These are phyloP conservation scores for Centropus unirufus DNA, from an alignment of 2,113 vertebrate species.

Conservation along the genomic window DNA sequence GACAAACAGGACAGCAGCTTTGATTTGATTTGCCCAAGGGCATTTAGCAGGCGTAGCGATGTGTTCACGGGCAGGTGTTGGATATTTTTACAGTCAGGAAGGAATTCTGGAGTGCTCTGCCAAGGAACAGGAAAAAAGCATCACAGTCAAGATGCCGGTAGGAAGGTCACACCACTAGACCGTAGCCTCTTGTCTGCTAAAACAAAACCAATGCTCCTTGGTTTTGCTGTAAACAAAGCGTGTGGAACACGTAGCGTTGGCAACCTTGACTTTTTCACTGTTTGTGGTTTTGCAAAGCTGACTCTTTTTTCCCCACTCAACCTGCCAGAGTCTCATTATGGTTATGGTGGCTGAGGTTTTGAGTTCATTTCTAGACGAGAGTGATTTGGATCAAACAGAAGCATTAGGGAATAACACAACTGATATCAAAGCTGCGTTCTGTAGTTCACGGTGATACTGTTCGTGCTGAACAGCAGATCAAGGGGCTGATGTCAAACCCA, in stretches of 20 bases:
- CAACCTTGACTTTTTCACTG: not conserved
- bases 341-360: not conserved
- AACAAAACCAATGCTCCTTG: not conserved
- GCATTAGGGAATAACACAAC: no score
- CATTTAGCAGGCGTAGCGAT: not conserved
- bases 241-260: rapidly evolving
- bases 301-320: not conserved
- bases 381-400: not conserved
- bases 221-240: not conserved
- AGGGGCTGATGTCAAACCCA: not conserved
- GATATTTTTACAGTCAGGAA: not conserved
- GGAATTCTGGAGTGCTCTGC: not conserved
- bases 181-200: not conserved
- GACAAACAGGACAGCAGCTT: not conserved
- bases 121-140: not conserved
- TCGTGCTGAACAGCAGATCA: not conserved
- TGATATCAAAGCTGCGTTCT: not conserved
- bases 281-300: not conserved
- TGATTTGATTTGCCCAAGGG: not conserved
- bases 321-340: not conserved
- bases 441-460: rapidly evolving
- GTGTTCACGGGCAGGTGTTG: not conserved
- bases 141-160: not conserved
- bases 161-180: not conserved
- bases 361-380: not conserved